A percentile compares a stretch with the other conserved stretches of the same genome.
Conservation (phyloP, 2,113 vertebrate species). For the Canis aureus region DNA sequence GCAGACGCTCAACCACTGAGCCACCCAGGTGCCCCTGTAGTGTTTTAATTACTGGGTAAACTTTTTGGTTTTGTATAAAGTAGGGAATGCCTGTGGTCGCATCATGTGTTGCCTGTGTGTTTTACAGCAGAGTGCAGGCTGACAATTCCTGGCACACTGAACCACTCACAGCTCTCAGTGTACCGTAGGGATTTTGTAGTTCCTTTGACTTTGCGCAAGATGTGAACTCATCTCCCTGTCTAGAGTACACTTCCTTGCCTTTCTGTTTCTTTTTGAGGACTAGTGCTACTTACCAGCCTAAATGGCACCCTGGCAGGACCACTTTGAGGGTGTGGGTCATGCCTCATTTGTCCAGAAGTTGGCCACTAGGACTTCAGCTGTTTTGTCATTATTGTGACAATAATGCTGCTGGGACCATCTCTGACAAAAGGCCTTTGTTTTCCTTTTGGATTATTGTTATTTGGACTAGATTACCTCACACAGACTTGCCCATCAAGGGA, state of each 20-base stretch:
- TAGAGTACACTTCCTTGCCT: neutral
- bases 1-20: too few species aligned
- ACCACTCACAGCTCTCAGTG: neutral
- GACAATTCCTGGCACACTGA: neutral
- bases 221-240: neutral
- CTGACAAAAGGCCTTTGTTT: constrained; percentile 51
- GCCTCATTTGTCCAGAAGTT: neutral
- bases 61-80: neutral
- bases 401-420: neutral
- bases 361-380: neutral
- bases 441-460: neutral
- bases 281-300: neutral
- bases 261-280: neutral
- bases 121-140: neutral
- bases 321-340: neutral
- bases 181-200: neutral
- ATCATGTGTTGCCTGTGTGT: neutral
- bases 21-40: too few species aligned
- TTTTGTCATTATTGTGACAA: constrained; percentile 14
- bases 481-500: neutral
- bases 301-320: neutral
- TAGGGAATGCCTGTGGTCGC: neutral
- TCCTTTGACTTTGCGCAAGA: neutral
- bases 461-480: neutral
- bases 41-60: neutral